Base-by-base conservation (phyloP, 2,888 invertebrate genomes). In the Cerastis leucographa region DNA sequence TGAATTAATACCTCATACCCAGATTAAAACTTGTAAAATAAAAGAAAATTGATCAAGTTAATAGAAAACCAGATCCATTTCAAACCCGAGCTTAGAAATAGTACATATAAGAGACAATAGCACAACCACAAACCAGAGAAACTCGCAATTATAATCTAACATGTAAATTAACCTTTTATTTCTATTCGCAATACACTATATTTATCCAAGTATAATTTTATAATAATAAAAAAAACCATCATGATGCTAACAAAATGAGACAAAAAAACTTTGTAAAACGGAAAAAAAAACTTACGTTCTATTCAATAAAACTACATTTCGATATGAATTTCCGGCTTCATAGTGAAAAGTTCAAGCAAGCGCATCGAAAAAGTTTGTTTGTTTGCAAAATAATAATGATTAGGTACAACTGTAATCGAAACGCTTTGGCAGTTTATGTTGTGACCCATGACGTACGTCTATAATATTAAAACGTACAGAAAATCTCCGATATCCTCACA, bases 81-180 rank as follows among this genome's bases (percentile, higher is more conserved):
- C 81, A 85, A 75, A 81, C 78, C 83, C 77, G 79, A 88, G 76
- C 87, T 88, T 71, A 82, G 88, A 84, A 85, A 82, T 80, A 87
- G 85, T 85, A 87, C 85, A 90, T 90, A 92, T 90, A 90, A 90
- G 25, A 89, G 87, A 88, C 88, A 92, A 96, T 95, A 95, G 96
- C 96, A 96, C 96, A 95, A 95, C 95, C 95, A 94, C 88, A 92
- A 87, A 95, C 95, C 95, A 96, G 90, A 94, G 92, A 96, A 95
- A 95, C 94, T 94, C 95, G 93, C 94, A 94, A 94, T 94, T 91
- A 90, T 92, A 90, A 91, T 92, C 94, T 95, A 96, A 95, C 94
- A 94, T 92, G 93, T 91, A 93, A 92, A 92, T 93, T 93, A 94
- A 94, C 91, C 93, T 92, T 96, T 96, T 96, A 96, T 96, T 96